Evolutionary conservation across 2,113 vertebrate genomes (phyloP), one percentile per base, ranked within the genome.

Genomic region (Alexandromys fortis): DNA sequence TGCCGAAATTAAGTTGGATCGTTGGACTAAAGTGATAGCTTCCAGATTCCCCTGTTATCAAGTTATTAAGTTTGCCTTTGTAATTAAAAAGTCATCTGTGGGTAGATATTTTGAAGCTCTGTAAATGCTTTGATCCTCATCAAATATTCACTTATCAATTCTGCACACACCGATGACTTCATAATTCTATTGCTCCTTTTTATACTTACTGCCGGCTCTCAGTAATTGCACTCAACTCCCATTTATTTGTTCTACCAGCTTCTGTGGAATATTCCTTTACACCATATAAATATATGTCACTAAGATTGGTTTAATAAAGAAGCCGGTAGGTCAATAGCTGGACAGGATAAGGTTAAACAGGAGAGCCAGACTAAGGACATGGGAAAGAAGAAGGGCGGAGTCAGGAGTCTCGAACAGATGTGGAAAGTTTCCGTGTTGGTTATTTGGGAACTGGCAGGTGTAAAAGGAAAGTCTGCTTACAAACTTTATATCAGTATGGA

Each of bases 31-130:
- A 88, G 78, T 22, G 45, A n/a, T 28, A 81, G 47, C 45, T 55
- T 67, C 65, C 38, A 35, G 24, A 87, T 55, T 90, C 79, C 85
- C 90, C 92, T 75, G 63, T 77, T 83, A 70, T 47, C 38, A 75
- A 90, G 42, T 78, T 78, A 91, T 68, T 58, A 47, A 35, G 47
- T 70, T 92, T 95, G 79, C 70, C 85, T 92, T 93, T 65, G 30
- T 65, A 88, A 82, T 87, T 94, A 89, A 52, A 68, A 92, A 90
- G 24, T 65, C 38, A 88, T 70, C 68, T 70, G 65, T 90, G 72
- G 45, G 33, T 38, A 73, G 83, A 86, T 78, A 70, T 33, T 89
- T 73, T 83, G 76, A 94, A 38, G 65, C 75, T 75, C 72, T 33
- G 13, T 33, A 90, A 94, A 94, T 75, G 86, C 67, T 45, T 22